phyloP scores from a whole-genome alignment of 2,888 invertebrate genomes.

The Prenolepis imparis region DNA sequence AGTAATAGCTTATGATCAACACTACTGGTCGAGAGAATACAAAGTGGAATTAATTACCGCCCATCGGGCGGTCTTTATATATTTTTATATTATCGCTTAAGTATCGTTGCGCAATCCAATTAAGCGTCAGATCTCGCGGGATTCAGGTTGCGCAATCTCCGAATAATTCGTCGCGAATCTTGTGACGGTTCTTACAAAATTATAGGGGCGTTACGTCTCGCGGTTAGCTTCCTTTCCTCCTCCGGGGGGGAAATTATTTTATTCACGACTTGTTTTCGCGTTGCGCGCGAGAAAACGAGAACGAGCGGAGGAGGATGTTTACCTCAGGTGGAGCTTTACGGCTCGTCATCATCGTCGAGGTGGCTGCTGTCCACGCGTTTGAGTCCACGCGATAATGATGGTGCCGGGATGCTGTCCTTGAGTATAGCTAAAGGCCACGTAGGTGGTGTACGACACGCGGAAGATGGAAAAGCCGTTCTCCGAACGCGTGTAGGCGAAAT shows the following conservation, averaged over 20 bases:
- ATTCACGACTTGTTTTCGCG: conserved; percentile 47
- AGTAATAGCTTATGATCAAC: conserved; percentile 20
- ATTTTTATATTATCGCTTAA: conserved; percentile 38
- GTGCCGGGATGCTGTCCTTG: conserved; percentile 79
- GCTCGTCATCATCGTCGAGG: conserved; percentile 61
- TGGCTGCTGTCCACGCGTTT: conserved; percentile 60
- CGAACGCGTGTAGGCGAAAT: conserved; percentile 81
- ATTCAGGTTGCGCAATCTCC: conserved; percentile 24
- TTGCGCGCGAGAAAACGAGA: conserved; percentile 66
- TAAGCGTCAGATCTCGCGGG: conserved; percentile 28
- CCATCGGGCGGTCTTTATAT: conserved; percentile 12
- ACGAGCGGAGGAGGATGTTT: conserved; percentile 80
- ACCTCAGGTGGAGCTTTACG: conserved; percentile 66
- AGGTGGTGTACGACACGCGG: conserved; percentile 84
- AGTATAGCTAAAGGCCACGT: conserved; percentile 75
- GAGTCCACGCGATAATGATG: conserved; percentile 65
- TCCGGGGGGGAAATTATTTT: not conserved
- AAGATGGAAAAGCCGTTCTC: conserved; percentile 84
- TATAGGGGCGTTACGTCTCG: not conserved
- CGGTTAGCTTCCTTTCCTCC: not conserved
- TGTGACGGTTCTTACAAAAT: conserved; percentile 44
- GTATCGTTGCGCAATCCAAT: conserved; percentile 45
- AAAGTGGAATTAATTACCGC: conserved; percentile 53
- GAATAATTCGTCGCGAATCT: conserved; percentile 37
- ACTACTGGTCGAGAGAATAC: not conserved